A percentile compares a stretch with the other conserved stretches of the same genome.
phyloP scores from a whole-genome alignment of 2,797 vertebrate genomes.

The Oryzias sinensis region DNA sequence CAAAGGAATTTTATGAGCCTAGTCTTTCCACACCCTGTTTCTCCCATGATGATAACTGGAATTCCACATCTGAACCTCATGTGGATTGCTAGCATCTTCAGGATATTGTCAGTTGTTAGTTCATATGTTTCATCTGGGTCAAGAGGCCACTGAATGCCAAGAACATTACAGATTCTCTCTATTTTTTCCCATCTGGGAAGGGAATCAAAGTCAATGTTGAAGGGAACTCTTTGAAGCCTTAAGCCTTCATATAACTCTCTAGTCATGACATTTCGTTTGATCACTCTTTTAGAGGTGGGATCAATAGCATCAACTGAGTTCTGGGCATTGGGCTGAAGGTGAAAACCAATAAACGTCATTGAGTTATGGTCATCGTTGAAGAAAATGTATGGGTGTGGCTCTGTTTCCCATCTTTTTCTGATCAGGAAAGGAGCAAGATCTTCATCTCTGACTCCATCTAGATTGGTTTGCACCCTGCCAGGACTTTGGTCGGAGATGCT shows the following conservation, averaged over 20 bases:
- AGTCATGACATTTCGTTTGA: conserved; percentile 85
- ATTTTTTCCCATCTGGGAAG: conserved; percentile 87
- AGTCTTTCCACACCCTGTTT: conserved; percentile 96
- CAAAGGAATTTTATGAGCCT: conserved; percentile 92
- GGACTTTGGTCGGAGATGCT: conserved; percentile 90
- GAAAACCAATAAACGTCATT: conserved; percentile 98
- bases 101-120: conserved; percentile 91
- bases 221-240: conserved; percentile 85
- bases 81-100: conserved; percentile 95
- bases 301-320: conserved; percentile 83
- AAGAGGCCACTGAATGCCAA: conserved; percentile 85
- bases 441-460: conserved; percentile 16
- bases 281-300: conserved; percentile 71
- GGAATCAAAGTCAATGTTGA: conserved; percentile 86
- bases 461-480: conserved; percentile 62
- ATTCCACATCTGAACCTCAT: conserved; percentile 97
- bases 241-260: conserved; percentile 78
- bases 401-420: conserved; percentile 91
- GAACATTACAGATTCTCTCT: conserved; percentile 82
- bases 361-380: conserved; percentile 90
- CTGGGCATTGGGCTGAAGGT: conserved; percentile 68
- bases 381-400: conserved; percentile 95
- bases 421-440: conserved; percentile 63
- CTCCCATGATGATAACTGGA: conserved; percentile 96
- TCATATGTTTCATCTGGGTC: conserved; percentile 95